A percentile compares a stretch with the other conserved stretches of the same genome.
These are phyloP conservation scores for Platycnemis pennipes DNA, from an alignment of 2,888 invertebrate species.

Conservation along the genomic window DNA sequence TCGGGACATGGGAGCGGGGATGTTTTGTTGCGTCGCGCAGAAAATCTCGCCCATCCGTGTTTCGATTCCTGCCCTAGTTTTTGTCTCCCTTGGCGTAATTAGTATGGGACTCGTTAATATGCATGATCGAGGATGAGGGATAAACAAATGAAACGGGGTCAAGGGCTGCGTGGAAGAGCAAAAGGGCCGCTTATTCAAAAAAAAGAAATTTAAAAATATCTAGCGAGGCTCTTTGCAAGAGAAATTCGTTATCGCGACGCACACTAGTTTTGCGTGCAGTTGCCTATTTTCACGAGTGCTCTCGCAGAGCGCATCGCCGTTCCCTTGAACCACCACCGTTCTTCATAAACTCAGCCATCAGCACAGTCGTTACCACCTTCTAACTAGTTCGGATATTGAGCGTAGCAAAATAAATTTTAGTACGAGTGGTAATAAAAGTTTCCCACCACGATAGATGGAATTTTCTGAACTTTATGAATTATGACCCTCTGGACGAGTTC, in stretches of 20 bases:
- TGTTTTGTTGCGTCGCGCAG: constrained; percentile 2
- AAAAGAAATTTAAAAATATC: neutral
- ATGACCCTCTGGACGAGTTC: no score
- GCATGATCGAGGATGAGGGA: constrained; percentile 41
- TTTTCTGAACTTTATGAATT: no score
- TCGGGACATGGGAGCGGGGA: neutral
- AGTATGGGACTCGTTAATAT: constrained; percentile 61
- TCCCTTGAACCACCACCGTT: neutral
- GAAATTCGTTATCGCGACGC: constrained; percentile 50
- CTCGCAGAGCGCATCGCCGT: neutral
- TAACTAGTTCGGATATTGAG: neutral
- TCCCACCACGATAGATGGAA: no score
- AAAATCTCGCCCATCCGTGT: neutral
- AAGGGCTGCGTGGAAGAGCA: constrained; percentile 6
- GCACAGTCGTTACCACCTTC: neutral
- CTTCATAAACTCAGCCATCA: neutral
- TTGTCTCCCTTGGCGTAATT: constrained; percentile 40
- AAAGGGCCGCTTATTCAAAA: constrained; percentile 41
- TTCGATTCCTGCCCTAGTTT: constrained; percentile 30
- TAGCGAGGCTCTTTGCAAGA: neutral
- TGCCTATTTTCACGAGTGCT: neutral
- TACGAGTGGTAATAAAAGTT: no score
- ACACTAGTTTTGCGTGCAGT: neutral
- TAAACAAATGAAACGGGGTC: constrained; percentile 50
- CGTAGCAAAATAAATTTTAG: neutral